Percentiles rank a stretch among this genome's conserved stretches.
These are phyloP conservation scores for Bradypus variegatus DNA, from an alignment of 2,797 vertebrate genomes.

Conservation along the genomic window DNA sequence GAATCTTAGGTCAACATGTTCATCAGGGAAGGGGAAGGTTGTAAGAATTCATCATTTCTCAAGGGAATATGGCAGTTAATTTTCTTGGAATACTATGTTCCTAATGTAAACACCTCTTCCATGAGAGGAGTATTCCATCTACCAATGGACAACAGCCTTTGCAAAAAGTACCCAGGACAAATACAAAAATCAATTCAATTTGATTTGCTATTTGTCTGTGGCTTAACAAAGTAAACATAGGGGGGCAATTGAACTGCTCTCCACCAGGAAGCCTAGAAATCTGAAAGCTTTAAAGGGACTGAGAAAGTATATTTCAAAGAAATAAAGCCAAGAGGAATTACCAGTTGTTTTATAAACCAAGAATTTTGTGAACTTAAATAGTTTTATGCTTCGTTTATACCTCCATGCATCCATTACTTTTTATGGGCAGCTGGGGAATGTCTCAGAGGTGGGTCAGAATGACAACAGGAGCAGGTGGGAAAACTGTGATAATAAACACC, in stretches of 20 bases:
- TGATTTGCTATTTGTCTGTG: not conserved
- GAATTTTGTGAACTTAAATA: no score
- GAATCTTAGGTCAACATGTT: not conserved
- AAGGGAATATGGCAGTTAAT: not conserved
- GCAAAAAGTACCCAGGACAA: not conserved
- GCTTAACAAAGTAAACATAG: not conserved
- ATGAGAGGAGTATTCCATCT: not conserved
- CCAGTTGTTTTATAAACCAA: not conserved
- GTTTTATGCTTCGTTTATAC: no score
- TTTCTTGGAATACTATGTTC: no score
- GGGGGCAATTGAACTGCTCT: not conserved
- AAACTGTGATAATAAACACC: not conserved
- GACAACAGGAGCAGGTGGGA: not conserved
- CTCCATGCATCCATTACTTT: no score
- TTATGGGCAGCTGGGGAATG: not conserved
- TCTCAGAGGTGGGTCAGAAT: not conserved
- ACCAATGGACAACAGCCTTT: no score
- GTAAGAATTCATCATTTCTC: not conserved
- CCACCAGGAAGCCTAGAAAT: not conserved
- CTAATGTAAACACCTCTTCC: not conserved
- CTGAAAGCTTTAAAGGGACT: not conserved
- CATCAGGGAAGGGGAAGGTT: not conserved
- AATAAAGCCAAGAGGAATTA: not conserved
- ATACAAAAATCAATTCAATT: not conserved
- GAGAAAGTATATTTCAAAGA: not conserved